Evolutionary conservation across 1,140 invertebrate genomes (phyloP).

Genomic region (Amyelois transitella): DNA sequence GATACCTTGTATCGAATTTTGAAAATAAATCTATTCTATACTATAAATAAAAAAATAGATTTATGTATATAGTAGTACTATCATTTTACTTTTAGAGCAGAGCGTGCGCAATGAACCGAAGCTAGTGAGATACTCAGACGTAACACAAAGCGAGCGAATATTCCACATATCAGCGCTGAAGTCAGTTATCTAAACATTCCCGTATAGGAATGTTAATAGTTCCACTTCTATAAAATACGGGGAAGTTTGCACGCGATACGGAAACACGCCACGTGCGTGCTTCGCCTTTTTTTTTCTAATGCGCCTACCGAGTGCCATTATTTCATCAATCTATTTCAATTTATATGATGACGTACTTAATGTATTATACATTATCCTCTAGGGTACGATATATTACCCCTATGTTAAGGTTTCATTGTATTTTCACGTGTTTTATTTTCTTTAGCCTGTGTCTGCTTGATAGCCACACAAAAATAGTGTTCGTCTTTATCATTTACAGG

Average conservation of each 20-base stretch:
- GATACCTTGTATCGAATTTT: too few relatives aligned
- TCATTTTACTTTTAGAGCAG: too few relatives aligned
- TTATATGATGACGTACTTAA: neutral
- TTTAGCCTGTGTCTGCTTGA: too few relatives aligned
- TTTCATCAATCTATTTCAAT: neutral
- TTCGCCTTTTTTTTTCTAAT: neutral
- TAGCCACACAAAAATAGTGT: too few relatives aligned
- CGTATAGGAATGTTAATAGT: constrained; percentile 59
- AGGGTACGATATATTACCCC: neutral
- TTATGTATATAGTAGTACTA: too few relatives aligned
- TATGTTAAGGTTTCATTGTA: too few relatives aligned
- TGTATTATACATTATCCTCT: neutral
- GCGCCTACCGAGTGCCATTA: neutral
- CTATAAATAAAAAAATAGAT: too few relatives aligned
- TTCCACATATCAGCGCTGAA: constrained; percentile 12
- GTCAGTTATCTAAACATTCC: constrained; percentile 64
- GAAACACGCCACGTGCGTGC: constrained; percentile 27
- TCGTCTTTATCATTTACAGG: too few relatives aligned
- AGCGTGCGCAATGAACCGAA: too few relatives aligned
- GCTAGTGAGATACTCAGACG: neutral
- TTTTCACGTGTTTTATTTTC: too few relatives aligned
- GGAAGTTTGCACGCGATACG: constrained; percentile 34
- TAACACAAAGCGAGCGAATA: neutral
- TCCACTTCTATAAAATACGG: constrained; percentile 37
- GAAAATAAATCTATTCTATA: too few relatives aligned